phyloP scores from a whole-genome alignment of 23 tunicate species.

The Oikopleura dioica region DNA sequence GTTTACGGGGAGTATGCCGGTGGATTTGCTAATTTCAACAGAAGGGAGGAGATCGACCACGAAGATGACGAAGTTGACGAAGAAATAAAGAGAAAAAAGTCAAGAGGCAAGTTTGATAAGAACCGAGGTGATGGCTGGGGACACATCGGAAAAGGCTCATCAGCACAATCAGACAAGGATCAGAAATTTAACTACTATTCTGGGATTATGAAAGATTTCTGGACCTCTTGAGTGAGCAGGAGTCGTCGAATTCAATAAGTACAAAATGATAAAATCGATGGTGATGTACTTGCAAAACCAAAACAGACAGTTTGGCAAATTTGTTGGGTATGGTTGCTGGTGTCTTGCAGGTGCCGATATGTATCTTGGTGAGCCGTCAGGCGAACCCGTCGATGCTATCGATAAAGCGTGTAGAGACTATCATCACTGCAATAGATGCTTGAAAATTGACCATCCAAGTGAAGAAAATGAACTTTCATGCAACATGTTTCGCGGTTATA shows the following conservation, averaged over 20 bases:
- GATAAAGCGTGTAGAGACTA: slow-evolving; percentile 1
- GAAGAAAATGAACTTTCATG: background rate
- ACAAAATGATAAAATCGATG: slow-evolving; percentile 6
- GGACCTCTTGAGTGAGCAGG: no score
- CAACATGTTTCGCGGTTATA: background rate
- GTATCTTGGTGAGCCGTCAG: background rate
- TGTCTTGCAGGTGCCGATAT: background rate
- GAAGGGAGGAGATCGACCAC: background rate
- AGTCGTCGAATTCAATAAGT: background rate
- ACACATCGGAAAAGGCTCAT: slow-evolving; percentile 10
- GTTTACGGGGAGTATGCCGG: slow-evolving; percentile 2
- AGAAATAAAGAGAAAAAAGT: background rate
- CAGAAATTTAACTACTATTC: background rate
- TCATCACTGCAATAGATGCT: slow-evolving; percentile 9
- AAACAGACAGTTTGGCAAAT: slow-evolving; percentile 2
- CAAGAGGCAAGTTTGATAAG: background rate
- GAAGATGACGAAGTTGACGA: slow-evolving; percentile 9
- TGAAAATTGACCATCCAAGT: background rate
- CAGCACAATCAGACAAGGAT: background rate
- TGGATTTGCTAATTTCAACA: background rate
- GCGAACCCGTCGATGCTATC: background rate
- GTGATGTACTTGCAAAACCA: background rate
- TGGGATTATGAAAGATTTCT: background rate
- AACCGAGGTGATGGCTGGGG: slow-evolving; percentile 8
- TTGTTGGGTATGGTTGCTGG: slow-evolving; percentile 9